Conservation (phyloP, 2,888 invertebrate genomes). For the Hypena proboscidalis region DNA sequence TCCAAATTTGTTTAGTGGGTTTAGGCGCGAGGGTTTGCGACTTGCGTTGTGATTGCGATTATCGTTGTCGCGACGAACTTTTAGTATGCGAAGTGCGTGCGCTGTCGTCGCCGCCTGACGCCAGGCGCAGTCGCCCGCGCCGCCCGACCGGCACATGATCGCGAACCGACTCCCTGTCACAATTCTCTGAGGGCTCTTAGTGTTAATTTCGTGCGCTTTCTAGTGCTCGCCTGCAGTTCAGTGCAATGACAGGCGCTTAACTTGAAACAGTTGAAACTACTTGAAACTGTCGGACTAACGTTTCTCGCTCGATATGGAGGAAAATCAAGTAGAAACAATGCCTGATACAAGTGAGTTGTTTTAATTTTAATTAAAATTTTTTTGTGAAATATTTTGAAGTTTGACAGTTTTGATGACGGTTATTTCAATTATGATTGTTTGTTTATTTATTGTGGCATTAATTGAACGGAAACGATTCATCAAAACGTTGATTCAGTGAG, state of each 20-base stretch:
- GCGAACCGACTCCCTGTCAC: constrained; percentile 63
- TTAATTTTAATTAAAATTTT: constrained; percentile 13
- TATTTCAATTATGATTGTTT: no score
- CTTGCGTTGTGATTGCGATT: constrained; percentile 67
- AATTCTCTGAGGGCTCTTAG: constrained; percentile 65
- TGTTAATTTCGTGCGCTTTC: constrained; percentile 68
- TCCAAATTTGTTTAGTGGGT: constrained; percentile 72
- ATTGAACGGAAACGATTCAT: no score
- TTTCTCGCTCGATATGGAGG: constrained; percentile 45
- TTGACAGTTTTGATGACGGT: neutral
- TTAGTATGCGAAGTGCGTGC: constrained; percentile 83
- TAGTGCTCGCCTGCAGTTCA: constrained; percentile 63
- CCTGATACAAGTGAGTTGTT: constrained; percentile 61
- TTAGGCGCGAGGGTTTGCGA: constrained; percentile 66
- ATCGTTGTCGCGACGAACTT: constrained; percentile 68
- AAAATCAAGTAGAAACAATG: constrained; percentile 53
- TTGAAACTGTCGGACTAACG: no score
- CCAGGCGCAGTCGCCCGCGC: constrained; percentile 56
- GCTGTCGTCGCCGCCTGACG: constrained; percentile 73
- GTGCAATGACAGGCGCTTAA: constrained; percentile 71
- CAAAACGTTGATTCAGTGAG: neutral
- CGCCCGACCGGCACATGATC: constrained; percentile 56
- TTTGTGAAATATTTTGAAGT: no score
- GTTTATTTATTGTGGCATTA: no score
- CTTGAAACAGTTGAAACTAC: constrained; percentile 47